Evolutionary conservation across 2,797 vertebrate species (phyloP).

Genomic region (Fratercula arctica): DNA sequence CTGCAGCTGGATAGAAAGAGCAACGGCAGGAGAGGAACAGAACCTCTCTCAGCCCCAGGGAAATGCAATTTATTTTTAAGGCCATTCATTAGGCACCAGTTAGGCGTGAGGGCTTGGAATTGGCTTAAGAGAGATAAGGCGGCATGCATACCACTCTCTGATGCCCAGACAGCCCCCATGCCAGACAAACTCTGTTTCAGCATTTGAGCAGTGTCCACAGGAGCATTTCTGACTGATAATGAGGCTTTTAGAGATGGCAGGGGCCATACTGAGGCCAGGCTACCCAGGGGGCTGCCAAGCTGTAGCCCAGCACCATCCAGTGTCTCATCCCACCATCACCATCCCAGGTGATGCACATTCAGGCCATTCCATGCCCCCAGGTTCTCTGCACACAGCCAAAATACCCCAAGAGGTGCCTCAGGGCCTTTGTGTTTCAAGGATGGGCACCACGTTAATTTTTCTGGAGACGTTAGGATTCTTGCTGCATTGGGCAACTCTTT

Average conservation of each 20-base stretch:
- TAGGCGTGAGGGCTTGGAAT: background rate
- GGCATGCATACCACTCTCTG: rapidly evolving
- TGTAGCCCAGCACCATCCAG: rapidly evolving
- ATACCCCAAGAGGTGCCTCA: background rate
- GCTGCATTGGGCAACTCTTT: background rate
- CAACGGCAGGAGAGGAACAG: background rate
- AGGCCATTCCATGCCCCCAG: background rate
- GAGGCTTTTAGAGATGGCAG: background rate
- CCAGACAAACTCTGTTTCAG: background rate
- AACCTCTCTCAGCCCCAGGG: background rate
- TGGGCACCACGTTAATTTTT: background rate
- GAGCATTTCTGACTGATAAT: background rate
- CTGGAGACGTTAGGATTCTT: background rate
- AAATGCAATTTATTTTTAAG: background rate
- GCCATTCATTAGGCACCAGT: background rate
- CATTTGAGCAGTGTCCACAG: background rate
- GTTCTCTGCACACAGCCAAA: background rate
- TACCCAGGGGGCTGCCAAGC: background rate
- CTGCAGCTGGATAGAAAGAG: background rate
- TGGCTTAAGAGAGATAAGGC: background rate
- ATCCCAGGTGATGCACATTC: background rate
- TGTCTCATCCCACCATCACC: background rate
- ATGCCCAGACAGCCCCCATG: background rate
- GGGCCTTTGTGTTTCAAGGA: background rate
- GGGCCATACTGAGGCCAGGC: rapidly evolving